Conservation (phyloP, 2,113 vertebrate species). For the Balaeniceps rex region DNA sequence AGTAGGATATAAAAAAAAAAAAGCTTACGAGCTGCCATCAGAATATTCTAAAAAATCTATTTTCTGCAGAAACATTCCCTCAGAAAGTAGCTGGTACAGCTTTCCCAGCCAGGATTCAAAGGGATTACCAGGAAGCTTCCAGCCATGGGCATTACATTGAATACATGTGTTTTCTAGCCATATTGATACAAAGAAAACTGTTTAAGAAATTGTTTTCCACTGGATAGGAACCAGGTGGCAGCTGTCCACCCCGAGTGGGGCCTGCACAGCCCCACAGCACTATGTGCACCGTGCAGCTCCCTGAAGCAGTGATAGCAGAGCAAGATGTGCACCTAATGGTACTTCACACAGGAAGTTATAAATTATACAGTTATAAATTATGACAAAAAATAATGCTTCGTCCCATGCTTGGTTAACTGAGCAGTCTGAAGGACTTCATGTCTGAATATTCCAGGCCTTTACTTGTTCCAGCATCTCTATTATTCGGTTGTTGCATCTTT, state of each 20-base stretch:
- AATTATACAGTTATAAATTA: not conserved
- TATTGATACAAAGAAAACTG: not conserved
- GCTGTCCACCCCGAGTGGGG: not conserved
- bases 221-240: not conserved
- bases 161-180: not conserved
- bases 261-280: not conserved
- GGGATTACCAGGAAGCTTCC: not conserved
- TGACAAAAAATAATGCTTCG: not conserved
- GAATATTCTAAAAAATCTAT: not conserved
- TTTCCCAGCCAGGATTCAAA: not conserved
- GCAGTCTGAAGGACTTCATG: not conserved
- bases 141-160: not conserved
- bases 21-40: not conserved
- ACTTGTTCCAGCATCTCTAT: not conserved
- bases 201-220: not conserved
- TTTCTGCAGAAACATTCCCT: not conserved
- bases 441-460: not conserved
- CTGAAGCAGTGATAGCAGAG: not conserved
- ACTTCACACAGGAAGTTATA: not conserved
- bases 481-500: not conserved
- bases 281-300: rapidly evolving
- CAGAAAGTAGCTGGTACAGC: not conserved
- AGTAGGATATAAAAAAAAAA: not conserved
- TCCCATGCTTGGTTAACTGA: not conserved
- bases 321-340: not conserved